Evolutionary conservation across 2,888 invertebrate genomes (phyloP), one percentile per base, ranked within the genome.

Genomic region (Chrysotoxum bicinctum): DNA sequence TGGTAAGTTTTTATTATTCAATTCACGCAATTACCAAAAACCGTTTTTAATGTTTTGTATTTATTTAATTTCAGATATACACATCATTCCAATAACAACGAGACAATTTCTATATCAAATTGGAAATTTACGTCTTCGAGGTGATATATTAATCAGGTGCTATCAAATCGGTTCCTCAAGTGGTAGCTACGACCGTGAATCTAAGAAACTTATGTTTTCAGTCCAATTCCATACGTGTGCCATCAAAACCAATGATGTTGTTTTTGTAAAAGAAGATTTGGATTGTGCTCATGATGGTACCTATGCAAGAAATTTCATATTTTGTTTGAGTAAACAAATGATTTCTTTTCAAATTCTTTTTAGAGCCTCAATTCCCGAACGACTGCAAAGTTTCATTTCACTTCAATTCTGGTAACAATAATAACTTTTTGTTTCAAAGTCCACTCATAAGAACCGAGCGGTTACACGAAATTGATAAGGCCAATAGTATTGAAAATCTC

Each of bases 161-260:
- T 98, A 97, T 93, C 95, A 97, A 89, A 94, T 96, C 5, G 92
- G 92, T 1, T 87, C 88, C 68, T 43, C 77, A 10, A 50, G 66
- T 69, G 76, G 74, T 43, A 64, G 70, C 30, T 81, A 72, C 58
- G 72, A 69, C 88, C 90, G 90, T 69, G 87, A 88, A 68, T 76
- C 89, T 74, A 78, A 94, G 50, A 95, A 95, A 89, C 94, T 96
- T n/a, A 94, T 97, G 88, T 97, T 97, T 93, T 95, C 96, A 64
- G 95, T 96, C 91, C 97, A 98, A 94, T 98, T 98, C 93, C 98
- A 98, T 93, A 98, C 98, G 5, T 98, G 98, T 93, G 97, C 98
- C 70, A 96, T 98, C 87, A 94, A 96, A 58, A 96, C 97, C 91
- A 95, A 96, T 92, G 96, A 96, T 83, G 94, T 98, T 73, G 95